Base-by-base conservation (phyloP, 2,888 invertebrate species). In the Spodoptera littoralis region DNA sequence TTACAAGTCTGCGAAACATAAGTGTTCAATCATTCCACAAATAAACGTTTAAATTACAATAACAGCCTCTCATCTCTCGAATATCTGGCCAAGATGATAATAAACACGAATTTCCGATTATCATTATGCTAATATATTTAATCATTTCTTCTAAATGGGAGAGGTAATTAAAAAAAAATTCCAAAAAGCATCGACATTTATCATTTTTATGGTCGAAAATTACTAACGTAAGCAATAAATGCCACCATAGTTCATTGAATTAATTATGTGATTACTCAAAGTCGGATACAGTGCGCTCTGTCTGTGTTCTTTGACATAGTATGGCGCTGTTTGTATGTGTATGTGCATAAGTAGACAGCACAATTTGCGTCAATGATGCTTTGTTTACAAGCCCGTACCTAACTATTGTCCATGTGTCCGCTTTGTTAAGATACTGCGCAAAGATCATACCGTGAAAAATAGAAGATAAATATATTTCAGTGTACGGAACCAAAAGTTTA, bases 331-430 rank as follows among this genome's bases (percentile, higher is more conserved):
- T 11, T 57, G n/a, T 61, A 45, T 55, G 54, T 52, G 59, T 72
- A 49, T 49, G 61, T 58, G 62, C 56, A 48, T 70, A 62, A 68
- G 22, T 70, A 59, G 47, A 50, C 46, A 56, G 53, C 42, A 61
- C 62, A 73, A 72, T 72, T 77, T 77, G 70, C 80, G 76, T 79
- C 81, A 79, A 51, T 68, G 59, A 64, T 60, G 68, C 67, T 79
- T 81, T 83, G 79, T 82, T 75, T 65, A 59, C 59, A 61, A 55
- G 59, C 54, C 70, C 61, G 64, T 47, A 65, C 5, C 36, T 49
- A 65, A 62, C 70, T 65, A 75, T 77, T 76, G 71, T 76, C 50
- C 11, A 48, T 53, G 42, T 48, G 48, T 55, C 56, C 60, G 63
- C 67, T 68, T 74, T 74, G 67, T 72, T 55, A 52, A 65, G 55